Evolutionary conservation across 2,113 vertebrate genomes (phyloP).

Genomic region (Cochlearius cochlearius): DNA sequence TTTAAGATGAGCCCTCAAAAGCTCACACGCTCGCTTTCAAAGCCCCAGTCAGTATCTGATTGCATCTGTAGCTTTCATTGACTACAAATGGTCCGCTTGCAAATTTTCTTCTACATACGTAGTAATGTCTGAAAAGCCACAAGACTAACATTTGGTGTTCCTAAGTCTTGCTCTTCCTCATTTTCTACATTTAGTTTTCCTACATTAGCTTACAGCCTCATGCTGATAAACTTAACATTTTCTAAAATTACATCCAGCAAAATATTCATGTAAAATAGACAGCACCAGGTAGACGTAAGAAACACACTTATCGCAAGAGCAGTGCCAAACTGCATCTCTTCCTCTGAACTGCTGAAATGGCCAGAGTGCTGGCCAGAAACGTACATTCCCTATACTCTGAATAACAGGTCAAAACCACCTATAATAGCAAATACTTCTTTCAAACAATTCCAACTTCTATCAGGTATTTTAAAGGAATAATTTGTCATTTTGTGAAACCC

Average conservation of each 20-base stretch:
- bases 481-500: not conserved
- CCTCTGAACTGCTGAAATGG: conserved; percentile 11
- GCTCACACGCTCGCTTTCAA: not conserved
- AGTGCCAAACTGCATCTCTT: not conserved
- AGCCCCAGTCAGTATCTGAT: not conserved
- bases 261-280: not conserved
- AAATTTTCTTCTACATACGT: not conserved
- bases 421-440: conserved; percentile 17
- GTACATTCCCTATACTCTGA: not conserved
- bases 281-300: not conserved
- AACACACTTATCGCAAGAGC: not conserved
- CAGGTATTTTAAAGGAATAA: not conserved
- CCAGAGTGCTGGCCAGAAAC: conserved; percentile 4
- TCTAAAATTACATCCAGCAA: conserved; percentile 15
- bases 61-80: not conserved
- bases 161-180: not conserved
- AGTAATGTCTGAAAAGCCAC: not conserved
- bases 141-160: not conserved
- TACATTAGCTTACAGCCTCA: not conserved
- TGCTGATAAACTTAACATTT: not conserved
- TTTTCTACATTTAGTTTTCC: not conserved
- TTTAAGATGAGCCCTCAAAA: conserved; percentile 28
- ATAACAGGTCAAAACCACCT: conserved; percentile 27
- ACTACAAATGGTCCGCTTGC: not conserved
- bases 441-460: conserved; percentile 31